phyloP scores from a whole-genome alignment of 2,888 invertebrate genomes.

The Muscina levida region DNA sequence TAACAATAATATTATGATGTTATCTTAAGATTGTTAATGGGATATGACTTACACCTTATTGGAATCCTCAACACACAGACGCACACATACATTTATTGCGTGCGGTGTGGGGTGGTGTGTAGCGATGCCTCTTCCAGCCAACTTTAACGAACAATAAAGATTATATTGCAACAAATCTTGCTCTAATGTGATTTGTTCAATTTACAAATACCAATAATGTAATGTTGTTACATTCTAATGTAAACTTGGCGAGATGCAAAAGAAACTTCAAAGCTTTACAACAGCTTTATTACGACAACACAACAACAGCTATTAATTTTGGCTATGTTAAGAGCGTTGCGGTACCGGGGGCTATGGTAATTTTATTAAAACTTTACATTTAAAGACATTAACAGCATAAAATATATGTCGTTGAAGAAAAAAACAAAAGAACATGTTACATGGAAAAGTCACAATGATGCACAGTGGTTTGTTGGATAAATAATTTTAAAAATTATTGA shows the following conservation, averaged over 20 bases:
- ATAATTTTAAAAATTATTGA: too few relatives aligned
- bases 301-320: conserved; percentile 3
- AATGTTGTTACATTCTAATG: neutral
- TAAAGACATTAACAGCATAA: conserved; percentile 19
- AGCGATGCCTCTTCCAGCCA: too few relatives aligned
- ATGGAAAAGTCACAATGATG: neutral
- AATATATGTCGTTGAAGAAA: neutral
- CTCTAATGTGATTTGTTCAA: conserved; percentile 22
- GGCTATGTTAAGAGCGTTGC: neutral
- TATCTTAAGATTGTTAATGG: neutral
- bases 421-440: neutral
- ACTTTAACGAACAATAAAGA: conserved; percentile 16
- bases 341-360: neutral
- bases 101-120: too few relatives aligned
- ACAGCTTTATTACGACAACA: neutral
- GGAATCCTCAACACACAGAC: too few relatives aligned
- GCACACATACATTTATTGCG: neutral
- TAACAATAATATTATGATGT: conserved; percentile 10
- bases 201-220: conserved; percentile 22
- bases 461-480: too few relatives aligned
- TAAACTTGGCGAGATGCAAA: neutral
- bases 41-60: neutral
- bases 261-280: neutral
- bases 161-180: neutral
- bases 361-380: neutral